These are phyloP conservation scores for Prionailurus bengalensis DNA, from an alignment of 2,113 vertebrate species.

Conservation along the genomic window DNA sequence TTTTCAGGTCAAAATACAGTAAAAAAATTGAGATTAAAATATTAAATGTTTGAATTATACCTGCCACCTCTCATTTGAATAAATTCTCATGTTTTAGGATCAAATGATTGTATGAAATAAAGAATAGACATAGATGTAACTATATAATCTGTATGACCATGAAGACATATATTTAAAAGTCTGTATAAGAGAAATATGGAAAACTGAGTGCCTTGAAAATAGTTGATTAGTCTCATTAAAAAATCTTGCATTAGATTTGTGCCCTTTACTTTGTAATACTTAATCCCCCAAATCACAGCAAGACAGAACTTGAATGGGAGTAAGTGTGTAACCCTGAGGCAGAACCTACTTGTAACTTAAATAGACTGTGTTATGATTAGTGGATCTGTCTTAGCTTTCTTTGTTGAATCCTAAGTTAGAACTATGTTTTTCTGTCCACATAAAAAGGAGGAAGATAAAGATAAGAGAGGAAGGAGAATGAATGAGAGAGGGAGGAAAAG, in stretches of 20 bases:
- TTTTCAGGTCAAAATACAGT: constrained; percentile 28
- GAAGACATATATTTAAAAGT: not conserved
- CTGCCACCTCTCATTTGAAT: not conserved
- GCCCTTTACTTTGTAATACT: not conserved
- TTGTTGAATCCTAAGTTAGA: not conserved
- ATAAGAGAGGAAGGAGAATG: not conserved
- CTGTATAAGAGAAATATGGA: not conserved
- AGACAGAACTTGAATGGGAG: not conserved
- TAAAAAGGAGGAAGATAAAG: not conserved
- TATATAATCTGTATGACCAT: not conserved
- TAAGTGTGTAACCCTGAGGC: not conserved
- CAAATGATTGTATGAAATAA: not conserved
- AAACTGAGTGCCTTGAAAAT: constrained; percentile 8
- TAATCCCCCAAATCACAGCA: not conserved
- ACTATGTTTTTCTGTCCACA: not conserved
- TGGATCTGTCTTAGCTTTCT: not conserved
- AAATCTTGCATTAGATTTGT: not conserved
- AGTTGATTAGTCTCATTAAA: not conserved
- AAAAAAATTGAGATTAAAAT: not conserved
- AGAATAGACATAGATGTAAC: not conserved
- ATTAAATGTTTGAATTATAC: constrained; percentile 19
- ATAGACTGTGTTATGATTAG: not conserved
- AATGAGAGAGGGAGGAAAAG: not conserved
- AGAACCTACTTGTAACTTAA: not conserved
- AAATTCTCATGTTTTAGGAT: not conserved